Conservation (phyloP, 2,797 vertebrate genomes). For the Channallabes apus region DNA sequence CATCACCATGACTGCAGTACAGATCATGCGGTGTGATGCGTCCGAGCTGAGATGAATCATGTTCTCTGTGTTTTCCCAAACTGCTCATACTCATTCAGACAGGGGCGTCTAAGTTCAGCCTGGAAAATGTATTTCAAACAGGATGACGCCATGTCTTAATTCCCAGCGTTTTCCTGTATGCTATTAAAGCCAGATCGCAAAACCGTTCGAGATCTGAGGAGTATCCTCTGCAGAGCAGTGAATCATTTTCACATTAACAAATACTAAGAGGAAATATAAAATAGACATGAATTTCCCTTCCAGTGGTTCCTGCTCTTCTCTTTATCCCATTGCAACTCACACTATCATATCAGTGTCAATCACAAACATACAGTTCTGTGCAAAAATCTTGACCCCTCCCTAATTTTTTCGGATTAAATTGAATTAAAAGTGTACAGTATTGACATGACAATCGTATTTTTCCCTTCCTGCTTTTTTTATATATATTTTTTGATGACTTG, state of each 20-base stretch:
- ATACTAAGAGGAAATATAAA: not conserved
- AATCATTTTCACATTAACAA: constrained; percentile 19
- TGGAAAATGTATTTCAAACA: not conserved
- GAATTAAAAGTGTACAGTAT: too few species aligned
- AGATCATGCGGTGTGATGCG: not conserved
- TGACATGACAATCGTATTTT: too few species aligned
- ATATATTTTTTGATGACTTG: too few species aligned
- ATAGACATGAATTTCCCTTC: not conserved
- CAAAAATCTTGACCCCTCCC: too few species aligned
- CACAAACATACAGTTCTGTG: not conserved
- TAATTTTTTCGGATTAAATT: too few species aligned
- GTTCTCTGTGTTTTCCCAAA: not conserved
- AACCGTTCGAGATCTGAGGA: not conserved
- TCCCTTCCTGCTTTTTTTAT: too few species aligned
- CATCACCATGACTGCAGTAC: not conserved
- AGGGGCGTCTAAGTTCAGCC: not conserved
- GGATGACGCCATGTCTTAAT: not conserved
- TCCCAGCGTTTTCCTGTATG: not conserved
- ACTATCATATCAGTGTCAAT: not conserved
- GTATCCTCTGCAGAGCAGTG: not conserved
- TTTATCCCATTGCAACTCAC: not conserved
- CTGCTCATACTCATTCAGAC: not conserved
- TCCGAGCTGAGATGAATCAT: constrained; percentile 7
- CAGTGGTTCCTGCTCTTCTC: not conserved
- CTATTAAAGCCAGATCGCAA: not conserved